phyloP scores from a whole-genome alignment of 2,888 invertebrate species.

The Meiosimyza decipiens region DNA sequence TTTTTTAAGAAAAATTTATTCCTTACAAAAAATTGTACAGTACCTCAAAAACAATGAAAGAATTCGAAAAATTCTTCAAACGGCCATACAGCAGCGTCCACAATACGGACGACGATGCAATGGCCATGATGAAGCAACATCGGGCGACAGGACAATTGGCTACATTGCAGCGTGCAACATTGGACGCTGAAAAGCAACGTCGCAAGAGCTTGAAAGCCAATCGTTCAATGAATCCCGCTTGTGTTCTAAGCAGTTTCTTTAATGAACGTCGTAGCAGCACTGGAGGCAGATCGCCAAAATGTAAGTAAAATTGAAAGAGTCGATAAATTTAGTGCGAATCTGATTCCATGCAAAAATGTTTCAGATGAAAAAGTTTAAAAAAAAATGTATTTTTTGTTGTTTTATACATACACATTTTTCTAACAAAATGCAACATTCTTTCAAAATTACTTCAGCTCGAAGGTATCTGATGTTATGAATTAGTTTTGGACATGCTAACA shows the following conservation, averaged over 20 bases:
- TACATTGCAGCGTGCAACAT: constrained; percentile 41
- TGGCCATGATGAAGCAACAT: constrained; percentile 22
- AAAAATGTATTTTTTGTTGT: no score
- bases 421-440: no score
- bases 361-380: no score
- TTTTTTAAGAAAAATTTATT: constrained; percentile 29
- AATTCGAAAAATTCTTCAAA: constrained; percentile 72
- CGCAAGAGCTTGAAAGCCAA: constrained; percentile 64
- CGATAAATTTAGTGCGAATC: constrained; percentile 35
- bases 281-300: constrained; percentile 65
- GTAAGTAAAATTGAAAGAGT: constrained; percentile 62
- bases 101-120: constrained; percentile 68
- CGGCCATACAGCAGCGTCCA: constrained; percentile 71
- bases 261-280: constrained; percentile 64
- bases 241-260: constrained; percentile 68
- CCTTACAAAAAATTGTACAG: neutral
- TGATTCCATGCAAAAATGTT: no score
- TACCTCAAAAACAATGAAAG: constrained; percentile 69
- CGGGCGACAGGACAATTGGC: constrained; percentile 37
- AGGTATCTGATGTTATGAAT: no score
- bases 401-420: no score
- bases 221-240: constrained; percentile 64
- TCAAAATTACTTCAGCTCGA: no score
- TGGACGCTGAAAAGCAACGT: constrained; percentile 44
- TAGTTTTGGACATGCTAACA: no score